Base-by-base conservation (phyloP, 2,113 vertebrate genomes). In the Okapia johnstoni region DNA sequence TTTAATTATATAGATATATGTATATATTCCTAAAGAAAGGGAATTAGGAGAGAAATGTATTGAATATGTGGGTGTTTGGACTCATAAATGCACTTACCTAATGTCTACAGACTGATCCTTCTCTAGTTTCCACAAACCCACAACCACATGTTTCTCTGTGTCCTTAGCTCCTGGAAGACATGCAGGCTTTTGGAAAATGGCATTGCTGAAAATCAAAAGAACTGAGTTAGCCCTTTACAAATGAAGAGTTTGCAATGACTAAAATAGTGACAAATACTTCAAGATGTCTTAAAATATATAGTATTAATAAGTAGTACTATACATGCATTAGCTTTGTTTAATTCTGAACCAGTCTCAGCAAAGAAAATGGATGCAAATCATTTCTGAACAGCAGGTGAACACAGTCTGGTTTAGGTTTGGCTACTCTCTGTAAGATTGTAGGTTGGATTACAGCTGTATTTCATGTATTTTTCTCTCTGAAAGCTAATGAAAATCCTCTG, bases 381-480 rank as follows among this genome's bases (percentile, higher is more conserved):
- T 89, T 97, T 88, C 60, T 95, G 55, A 97, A 46, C 19, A 94
- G 77, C 40, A 55, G 48, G 33, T 84, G 5, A 96, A 76, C 26
- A 60, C 89, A 66, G 79, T 91, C 17, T 87, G 80, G 25, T 91
- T 81, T 43, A 33, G 93, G 87, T 91, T 96, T 97, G 96, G 61
- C 88, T 97, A 97, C 95, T 95, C 98, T 96, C 86, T 97, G 23
- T 97, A 54, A 95, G 83, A 94, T 77, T 84, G 88, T 95, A 96
- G 76, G 92, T 97, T 96, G 66, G 96, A 95, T 97, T 96, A 97
- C 30, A 83, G 88, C 48, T 94, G 85, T 86, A 92, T 97, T 93
- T 98, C 94, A 86, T 96, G 76, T 96, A 63, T 94, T 97, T 98
- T 97, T 98, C 66, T 95, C 94, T 93, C 92, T 95, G 81, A 89